A percentile compares a stretch with the other conserved stretches of the same genome.
Conservation (phyloP, 92 coral and sea anemone species). For the Epizoanthus stellaris region DNA sequence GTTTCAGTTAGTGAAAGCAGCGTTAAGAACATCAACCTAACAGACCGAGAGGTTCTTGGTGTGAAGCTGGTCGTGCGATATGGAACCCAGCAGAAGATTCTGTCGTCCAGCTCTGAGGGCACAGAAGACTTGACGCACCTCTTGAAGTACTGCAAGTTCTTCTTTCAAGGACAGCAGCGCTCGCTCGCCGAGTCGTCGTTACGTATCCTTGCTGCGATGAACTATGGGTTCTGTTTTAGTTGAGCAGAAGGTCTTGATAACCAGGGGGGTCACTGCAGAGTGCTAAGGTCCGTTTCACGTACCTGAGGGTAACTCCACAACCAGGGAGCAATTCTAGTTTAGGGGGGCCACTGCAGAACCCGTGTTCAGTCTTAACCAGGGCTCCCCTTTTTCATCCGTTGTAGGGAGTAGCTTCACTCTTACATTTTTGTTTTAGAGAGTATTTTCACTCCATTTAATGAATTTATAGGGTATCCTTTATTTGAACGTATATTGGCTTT, state of each 20-base stretch:
- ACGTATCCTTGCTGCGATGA: slow-evolving; percentile 78
- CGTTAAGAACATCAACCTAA: slow-evolving; percentile 86
- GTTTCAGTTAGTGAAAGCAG: slow-evolving; percentile 91
- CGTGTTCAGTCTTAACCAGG: too few species aligned
- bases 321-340: too few species aligned
- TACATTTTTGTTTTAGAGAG: too few species aligned
- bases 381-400: too few species aligned
- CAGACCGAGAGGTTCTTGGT: slow-evolving; percentile 87
- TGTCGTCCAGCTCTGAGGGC: slow-evolving; percentile 85
- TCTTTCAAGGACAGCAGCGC: slow-evolving; percentile 93
- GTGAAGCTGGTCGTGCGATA: slow-evolving; percentile 92
- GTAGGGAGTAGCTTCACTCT: too few species aligned
- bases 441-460: too few species aligned
- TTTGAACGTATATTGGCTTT: too few species aligned
- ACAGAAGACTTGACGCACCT: slow-evolving; percentile 85
- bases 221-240: background rate
- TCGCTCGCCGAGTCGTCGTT: slow-evolving; percentile 72
- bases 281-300: background rate
- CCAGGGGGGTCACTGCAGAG: background rate
- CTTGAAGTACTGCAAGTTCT: slow-evolving; percentile 92
- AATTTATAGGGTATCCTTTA: too few species aligned
- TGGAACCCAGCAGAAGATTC: slow-evolving; percentile 87
- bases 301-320: too few species aligned
- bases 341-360: background rate
- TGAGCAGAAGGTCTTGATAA: background rate